Base-by-base conservation (phyloP, 1,140 invertebrate genomes). In the Sarcophaga peregrina region DNA sequence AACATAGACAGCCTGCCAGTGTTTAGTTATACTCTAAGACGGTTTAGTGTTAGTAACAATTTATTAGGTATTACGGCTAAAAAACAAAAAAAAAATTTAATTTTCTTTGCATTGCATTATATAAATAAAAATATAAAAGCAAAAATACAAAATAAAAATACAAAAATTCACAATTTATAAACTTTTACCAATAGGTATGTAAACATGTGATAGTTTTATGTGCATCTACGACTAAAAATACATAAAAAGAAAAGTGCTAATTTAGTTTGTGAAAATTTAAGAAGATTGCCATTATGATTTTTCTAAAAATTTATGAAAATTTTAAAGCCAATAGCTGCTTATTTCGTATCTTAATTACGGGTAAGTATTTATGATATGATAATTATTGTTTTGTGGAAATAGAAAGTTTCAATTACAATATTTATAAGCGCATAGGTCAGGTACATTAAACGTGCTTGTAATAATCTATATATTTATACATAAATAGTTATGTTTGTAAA, bases 21-120 rank as follows among this genome's bases (percentile, higher is more conserved):
- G 52, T 10, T 58, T 20, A 68, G 58, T 68, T n/a, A 17, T 68
- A 68, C 20, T 68, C 8, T 20, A 68, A n/a, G 17, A 68, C 58
- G 58, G 58, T 68, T 68, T 20, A 68, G 58, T 68, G 58, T 68
- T 20, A 68, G 20, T 20, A 68, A 17, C 58, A 68, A 68, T 68
- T 68, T 68, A n/a, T 20, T 68, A 17, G 17, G 17, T 68, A 17
- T 68, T 68, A n/a, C 58, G 58, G 58, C 11, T 68, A 17, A 15
- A 58, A 58, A 58, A 13, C 6, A 58, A 11, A 58, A 58, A 58
- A 58, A 9, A 11, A 58, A n/a, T n/a, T n/a, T 58, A 13, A 68
- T 68, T n/a, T n/a, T 2, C 25, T 20, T 68, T 20, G 58, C 20
- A 17, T 68, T 68, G 58, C 58, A 68, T 68, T 68, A 8, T 68